Base-by-base conservation (phyloP, 2,113 vertebrate species). In the Cairina moschata region DNA sequence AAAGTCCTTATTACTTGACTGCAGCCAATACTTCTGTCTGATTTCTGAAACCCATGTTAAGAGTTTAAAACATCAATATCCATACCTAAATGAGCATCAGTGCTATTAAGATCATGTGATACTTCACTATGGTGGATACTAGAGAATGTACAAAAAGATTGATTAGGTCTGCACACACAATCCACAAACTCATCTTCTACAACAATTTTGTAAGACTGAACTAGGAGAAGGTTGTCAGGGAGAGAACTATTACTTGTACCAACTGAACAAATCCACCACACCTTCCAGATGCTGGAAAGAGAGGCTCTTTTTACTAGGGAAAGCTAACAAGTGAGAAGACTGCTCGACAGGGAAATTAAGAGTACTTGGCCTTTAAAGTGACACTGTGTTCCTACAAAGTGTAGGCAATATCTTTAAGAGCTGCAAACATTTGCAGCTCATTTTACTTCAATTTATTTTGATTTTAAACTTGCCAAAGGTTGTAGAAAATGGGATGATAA, bases 401-500 rank as follows among this genome's bases (percentile, higher is more conserved):
- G 22, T 26, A 59, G 65, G 77, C 1, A 1, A 40, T 42, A 72
- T 73, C n/a, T 71, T 62, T 55, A 89, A 40, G 4, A 83, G 21
- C 56, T 74, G 34, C 32, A 81, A 77, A 52, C 68, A 36, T 62
- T 88, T 71, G 69, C 3, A 17, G 50, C 32, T 83, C 73, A 16
- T 32, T 34, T 46, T n/a, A 26, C 11, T 38, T n/a, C 28, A 44
- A 34, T 54, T 68, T 59, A 50, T 26, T 44, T 81, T 50, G 46
- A 50, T 34, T 40, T 72, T 16, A 69, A 84, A 32, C n/a, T 88
- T 83, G 83, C 38, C 50, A 59, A 73, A 67, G 11, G 22, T 23
- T 52, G 34, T 15, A 88, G 73, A 88, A 95, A 95, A 92, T 2
- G 1, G 32, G 17, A 93, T 5, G 32, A 83, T 32, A 75, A 84